phyloP scores from a whole-genome alignment of 2,797 vertebrate genomes.

The Heliangelus exortis region DNA sequence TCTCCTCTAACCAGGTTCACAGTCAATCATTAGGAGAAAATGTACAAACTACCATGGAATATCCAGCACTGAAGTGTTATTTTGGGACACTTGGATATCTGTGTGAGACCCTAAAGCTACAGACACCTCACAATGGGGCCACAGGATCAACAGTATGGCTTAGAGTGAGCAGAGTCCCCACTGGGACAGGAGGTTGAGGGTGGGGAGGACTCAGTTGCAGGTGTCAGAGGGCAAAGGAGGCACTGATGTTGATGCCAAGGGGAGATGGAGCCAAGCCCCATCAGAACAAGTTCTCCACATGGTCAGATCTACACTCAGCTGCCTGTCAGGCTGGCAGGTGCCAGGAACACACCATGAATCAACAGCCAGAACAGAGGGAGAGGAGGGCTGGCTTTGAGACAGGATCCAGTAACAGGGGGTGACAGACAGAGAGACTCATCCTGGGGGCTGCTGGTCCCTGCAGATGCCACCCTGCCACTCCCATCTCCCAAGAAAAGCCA shows the following conservation, averaged over 20 bases:
- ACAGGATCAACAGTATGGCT: accelerated
- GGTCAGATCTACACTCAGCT: background rate
- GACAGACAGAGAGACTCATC: background rate
- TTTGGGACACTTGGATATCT: background rate
- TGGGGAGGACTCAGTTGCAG: background rate
- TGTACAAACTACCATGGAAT: background rate
- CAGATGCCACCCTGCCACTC: accelerated
- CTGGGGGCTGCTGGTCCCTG: accelerated
- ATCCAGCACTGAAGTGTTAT: background rate
- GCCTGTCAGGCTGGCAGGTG: background rate
- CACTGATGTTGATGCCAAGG: background rate
- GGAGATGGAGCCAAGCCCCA: background rate
- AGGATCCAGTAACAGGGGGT: background rate
- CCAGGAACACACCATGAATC: background rate
- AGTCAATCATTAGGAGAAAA: background rate
- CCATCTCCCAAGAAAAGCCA: background rate
- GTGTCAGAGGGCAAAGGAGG: background rate
- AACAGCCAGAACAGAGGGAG: background rate
- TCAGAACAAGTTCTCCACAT: background rate
- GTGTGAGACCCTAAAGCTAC: background rate
- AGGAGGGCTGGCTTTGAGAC: background rate
- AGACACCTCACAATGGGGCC: accelerated
- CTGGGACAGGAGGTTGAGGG: background rate
- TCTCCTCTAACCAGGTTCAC: background rate
- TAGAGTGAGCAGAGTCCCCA: background rate